Evolutionary conservation across 2,113 vertebrate species (phyloP).

Genomic region (Erythrolamprus reginae): DNA sequence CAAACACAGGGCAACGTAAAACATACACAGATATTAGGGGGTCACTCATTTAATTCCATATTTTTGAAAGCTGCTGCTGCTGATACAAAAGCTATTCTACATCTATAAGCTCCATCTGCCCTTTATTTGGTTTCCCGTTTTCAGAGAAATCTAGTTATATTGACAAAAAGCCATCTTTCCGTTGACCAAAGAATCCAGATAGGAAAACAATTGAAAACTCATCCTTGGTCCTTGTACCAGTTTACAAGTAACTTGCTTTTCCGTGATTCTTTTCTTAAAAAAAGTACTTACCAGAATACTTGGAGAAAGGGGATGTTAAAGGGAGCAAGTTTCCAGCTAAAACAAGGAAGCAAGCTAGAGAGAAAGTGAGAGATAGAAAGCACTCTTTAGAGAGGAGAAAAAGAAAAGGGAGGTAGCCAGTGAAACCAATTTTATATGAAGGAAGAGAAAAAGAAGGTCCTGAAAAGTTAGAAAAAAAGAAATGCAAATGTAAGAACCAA

Average conservation of each 20-base stretch:
- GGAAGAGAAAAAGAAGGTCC: constrained; percentile 52
- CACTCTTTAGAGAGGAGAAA: neutral
- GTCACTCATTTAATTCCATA: neutral
- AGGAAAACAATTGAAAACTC: constrained; percentile 25
- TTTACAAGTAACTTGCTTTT: neutral
- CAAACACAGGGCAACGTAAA: neutral
- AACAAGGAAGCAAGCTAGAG: constrained; percentile 57
- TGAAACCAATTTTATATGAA: constrained; percentile 12
- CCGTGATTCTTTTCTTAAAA: constrained; percentile 51
- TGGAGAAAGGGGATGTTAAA: constrained; percentile 62
- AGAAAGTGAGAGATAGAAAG: constrained; percentile 26
- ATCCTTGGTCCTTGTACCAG: constrained; percentile 34
- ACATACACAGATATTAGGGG: constrained; percentile 7
- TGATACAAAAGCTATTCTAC: neutral
- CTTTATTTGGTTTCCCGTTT: neutral
- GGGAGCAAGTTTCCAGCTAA: constrained; percentile 58
- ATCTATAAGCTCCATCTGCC: neutral
- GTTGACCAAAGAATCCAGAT: neutral
- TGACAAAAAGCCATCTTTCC: constrained; percentile 2
- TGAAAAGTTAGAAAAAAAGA: constrained; percentile 36
- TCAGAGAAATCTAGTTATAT: constrained; percentile 28
- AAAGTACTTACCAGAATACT: constrained; percentile 54
- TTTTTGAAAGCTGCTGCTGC: constrained; percentile 9
- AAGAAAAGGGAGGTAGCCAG: neutral
- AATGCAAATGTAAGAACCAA: neutral